Base-by-base conservation (phyloP, 2,888 invertebrate species). In the Tromatobia lineatoria region DNA sequence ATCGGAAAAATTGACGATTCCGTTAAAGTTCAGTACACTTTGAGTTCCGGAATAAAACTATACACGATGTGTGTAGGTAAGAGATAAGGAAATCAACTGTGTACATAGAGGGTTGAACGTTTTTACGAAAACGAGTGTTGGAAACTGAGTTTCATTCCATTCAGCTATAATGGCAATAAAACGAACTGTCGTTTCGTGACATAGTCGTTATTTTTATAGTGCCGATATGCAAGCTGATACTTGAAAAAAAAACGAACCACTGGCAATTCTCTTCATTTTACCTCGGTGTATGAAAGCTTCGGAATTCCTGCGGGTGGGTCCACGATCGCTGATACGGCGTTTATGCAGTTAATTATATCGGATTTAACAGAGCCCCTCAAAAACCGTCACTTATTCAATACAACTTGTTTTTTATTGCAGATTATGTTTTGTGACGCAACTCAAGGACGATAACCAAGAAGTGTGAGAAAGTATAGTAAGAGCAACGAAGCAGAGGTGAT, bases 401-500 rank as follows among this genome's bases (percentile, higher is more conserved):
- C 38, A 69, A 20, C 34, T 71, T 50, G 59, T 13, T 57, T 57
- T 67, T 77, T 73, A 77, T 77, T 73, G 23, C 15, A 29, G 47
- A 54, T 76, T 64, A 20, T 73, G 29, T 67, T 59, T 78, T 52
- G 59, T 29, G 52, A 74, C 11, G 20, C n/a, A 15, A 67, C 29
- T 45, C 50, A 42, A 29, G 50, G 59, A 59, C 66, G 73, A 82
- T 67, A 29, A 71, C 38, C 50, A 15, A n/a, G n/a, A 50, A 15
- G 18, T 0, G 18, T 4, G 50, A 47, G n/a, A n/a, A 45, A 45
- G 45, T 45, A 45, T 47, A 47, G 15, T 47, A 42, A 54, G 47
- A 76, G 57, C 18, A 69, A 25, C 29, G 34, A 66, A 13, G 20
- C 50, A 64, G 18, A 54, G 20, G 73, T 67, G 77, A 77, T 82